Conservation (phyloP, 2,888 invertebrate genomes). For the Chymomyza procnemis region DNA sequence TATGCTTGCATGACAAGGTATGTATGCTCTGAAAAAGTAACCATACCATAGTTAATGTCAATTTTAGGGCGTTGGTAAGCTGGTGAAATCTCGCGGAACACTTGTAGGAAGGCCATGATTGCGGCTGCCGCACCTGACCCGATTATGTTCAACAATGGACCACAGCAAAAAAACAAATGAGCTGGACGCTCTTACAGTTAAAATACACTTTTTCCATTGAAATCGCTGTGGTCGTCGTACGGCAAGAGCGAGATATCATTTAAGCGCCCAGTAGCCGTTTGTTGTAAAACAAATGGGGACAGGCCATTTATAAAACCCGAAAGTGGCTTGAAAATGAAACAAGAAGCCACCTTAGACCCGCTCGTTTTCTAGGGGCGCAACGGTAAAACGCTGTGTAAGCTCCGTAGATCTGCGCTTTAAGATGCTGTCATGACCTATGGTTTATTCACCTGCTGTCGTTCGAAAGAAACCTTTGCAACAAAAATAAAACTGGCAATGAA, state of each 20-base stretch:
- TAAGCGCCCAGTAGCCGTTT: conserved; percentile 10
- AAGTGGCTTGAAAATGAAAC: conserved; percentile 59
- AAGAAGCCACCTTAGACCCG: conserved; percentile 9
- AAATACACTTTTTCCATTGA: conserved; percentile 70
- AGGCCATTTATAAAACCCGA: conserved; percentile 17
- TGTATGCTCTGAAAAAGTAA: conserved; percentile 58
- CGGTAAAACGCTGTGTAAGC: conserved; percentile 59
- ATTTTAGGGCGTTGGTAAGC: conserved; percentile 63
- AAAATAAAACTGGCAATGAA: not conserved
- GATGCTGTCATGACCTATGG: conserved; percentile 49
- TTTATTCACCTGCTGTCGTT: conserved; percentile 70
- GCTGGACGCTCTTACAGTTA: conserved; percentile 65
- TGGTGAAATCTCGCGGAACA: conserved; percentile 23
- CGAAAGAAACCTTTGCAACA: not conserved
- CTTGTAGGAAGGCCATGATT: conserved; percentile 62
- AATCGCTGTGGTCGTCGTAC: conserved; percentile 43
- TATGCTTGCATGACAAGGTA: too few relatives aligned
- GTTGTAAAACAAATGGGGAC: conserved; percentile 35
- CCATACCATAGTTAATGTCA: conserved; percentile 72
- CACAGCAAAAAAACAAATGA: not conserved
- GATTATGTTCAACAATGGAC: conserved; percentile 69
- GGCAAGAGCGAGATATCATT: conserved; percentile 26
- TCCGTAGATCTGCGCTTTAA: conserved; percentile 17
- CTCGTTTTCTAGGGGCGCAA: conserved; percentile 48
- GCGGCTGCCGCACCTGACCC: conserved; percentile 58